Conservation (phyloP, 2,113 vertebrate species). For the Stegostoma tigrinum region DNA sequence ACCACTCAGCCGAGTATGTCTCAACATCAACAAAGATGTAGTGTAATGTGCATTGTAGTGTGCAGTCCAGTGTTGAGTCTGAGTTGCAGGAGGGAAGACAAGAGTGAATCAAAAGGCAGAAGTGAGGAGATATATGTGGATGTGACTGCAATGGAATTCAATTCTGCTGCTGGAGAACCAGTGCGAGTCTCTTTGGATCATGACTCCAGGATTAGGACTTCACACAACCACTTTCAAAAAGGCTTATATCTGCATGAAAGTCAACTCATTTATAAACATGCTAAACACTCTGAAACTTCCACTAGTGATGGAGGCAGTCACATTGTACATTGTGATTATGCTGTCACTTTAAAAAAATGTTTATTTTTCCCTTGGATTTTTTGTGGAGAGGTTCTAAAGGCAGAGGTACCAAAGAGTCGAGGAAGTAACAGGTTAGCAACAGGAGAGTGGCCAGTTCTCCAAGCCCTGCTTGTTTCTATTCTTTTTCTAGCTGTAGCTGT, state of each 20-base stretch:
- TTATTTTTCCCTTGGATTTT: too few relatives aligned
- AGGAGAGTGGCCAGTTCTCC: too few relatives aligned
- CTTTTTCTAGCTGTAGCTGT: too few relatives aligned
- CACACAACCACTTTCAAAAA: background rate
- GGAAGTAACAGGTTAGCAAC: too few relatives aligned
- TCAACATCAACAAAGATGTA: background rate
- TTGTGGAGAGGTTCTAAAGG: too few relatives aligned
- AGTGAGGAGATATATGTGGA: background rate
- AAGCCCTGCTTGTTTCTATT: too few relatives aligned
- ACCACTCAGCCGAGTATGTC: background rate
- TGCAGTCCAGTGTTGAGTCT: background rate
- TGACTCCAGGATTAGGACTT: background rate
- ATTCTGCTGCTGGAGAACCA: background rate
- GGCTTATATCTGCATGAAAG: background rate
- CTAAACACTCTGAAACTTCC: background rate
- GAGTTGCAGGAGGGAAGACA: too few relatives aligned
- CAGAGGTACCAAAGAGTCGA: too few relatives aligned
- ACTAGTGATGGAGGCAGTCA: background rate
- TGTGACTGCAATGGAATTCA: background rate
- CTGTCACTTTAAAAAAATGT: too few relatives aligned
- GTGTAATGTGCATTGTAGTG: background rate
- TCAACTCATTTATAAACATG: background rate
- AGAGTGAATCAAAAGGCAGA: background rate
- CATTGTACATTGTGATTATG: too few relatives aligned
- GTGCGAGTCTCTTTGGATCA: background rate